These are phyloP conservation scores for Chelmon rostratus DNA, from an alignment of 2,797 vertebrate species.

Conservation along the genomic window DNA sequence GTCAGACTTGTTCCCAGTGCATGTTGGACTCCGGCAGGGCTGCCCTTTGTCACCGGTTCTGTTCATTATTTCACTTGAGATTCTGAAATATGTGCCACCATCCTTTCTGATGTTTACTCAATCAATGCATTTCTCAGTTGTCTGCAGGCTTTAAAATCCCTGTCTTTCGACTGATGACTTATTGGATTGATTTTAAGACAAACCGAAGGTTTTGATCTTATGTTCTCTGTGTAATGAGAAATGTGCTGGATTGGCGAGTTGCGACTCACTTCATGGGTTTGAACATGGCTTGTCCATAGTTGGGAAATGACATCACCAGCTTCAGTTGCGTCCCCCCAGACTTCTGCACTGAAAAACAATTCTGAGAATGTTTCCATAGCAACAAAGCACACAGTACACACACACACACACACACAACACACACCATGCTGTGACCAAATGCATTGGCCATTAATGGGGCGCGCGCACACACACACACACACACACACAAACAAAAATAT, in stretches of 20 bases:
- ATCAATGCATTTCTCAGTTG: background rate
- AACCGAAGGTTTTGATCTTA: too few relatives aligned
- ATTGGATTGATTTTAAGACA: background rate
- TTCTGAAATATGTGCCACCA: background rate
- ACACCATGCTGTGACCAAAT: slow-evolving; percentile 18
- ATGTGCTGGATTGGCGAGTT: background rate
- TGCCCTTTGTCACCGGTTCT: too few relatives aligned
- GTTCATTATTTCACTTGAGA: too few relatives aligned
- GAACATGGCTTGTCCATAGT: slow-evolving; percentile 88
- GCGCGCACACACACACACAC: slow-evolving; percentile 2
- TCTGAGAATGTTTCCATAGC: slow-evolving; percentile 59
- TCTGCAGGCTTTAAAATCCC: background rate
- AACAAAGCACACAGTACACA: slow-evolving; percentile 46
- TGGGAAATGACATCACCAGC: slow-evolving; percentile 87
- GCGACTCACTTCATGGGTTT: slow-evolving; percentile 90
- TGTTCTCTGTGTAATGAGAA: background rate
- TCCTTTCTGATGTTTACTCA: slow-evolving; percentile 2
- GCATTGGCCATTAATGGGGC: background rate
- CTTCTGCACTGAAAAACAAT: slow-evolving; percentile 87
- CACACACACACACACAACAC: slow-evolving; percentile 4
- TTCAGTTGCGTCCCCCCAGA: slow-evolving; percentile 89
- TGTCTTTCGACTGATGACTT: background rate
- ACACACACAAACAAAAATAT: background rate
- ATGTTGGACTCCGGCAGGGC: too few relatives aligned
- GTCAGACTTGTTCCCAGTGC: too few relatives aligned